A percentile compares a stretch with the other conserved stretches of the same genome.
phyloP scores from a whole-genome alignment of 2,797 vertebrate species.

The Oceanodroma leucorhoa region DNA sequence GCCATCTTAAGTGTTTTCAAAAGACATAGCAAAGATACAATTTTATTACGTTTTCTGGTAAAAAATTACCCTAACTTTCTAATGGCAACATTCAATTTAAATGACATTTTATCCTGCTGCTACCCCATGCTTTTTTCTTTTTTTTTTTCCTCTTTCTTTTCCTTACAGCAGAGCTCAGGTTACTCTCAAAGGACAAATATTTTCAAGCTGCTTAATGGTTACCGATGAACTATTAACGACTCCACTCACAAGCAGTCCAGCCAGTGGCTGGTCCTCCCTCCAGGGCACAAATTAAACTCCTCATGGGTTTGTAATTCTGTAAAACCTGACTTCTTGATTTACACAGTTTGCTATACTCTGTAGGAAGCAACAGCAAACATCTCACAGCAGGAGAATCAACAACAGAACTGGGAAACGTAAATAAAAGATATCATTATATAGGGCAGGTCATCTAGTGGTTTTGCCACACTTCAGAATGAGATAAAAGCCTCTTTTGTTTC shows the following conservation, averaged over 20 bases:
- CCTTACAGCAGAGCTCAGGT: not conserved
- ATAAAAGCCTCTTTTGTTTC: not conserved
- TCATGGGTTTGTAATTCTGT: not conserved
- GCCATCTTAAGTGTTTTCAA: not conserved
- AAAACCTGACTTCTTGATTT: not conserved
- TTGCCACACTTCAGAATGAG: not conserved
- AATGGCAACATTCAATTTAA: not conserved
- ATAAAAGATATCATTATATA: not conserved
- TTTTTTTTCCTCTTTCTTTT: too few relatives aligned
- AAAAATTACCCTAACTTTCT: not conserved
- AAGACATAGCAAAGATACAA: not conserved
- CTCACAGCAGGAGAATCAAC: not conserved
- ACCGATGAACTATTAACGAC: not conserved
- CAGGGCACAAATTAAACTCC: not conserved
- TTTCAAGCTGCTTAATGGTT: constrained; percentile 5
- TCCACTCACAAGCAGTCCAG: not conserved
- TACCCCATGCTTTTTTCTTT: not conserved
- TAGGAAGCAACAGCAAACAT: not conserved
- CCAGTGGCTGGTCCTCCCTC: not conserved
- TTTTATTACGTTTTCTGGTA: not conserved
- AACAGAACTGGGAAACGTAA: not conserved
- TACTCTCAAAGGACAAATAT: constrained; percentile 21
- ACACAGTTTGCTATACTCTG: not conserved
- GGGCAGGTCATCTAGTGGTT: not conserved
- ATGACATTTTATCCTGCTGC: not conserved